Percentiles rank a stretch among this genome's conserved stretches.
phyloP scores from a whole-genome alignment of 2,797 vertebrate species.

The Australoheros facetus region DNA sequence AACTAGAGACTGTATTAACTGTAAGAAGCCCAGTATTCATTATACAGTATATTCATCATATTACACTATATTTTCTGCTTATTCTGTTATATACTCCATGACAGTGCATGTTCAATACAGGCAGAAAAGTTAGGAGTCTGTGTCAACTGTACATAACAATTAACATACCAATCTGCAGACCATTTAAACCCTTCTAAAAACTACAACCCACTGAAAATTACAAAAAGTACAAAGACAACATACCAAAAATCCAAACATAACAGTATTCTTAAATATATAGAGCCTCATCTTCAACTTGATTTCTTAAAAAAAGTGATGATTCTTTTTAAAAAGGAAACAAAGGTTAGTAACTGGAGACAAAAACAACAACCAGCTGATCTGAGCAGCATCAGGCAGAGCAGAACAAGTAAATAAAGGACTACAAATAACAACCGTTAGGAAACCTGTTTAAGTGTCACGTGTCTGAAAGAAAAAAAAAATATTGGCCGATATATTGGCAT shows the following conservation, averaged over 20 bases:
- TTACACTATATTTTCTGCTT: rapidly evolving
- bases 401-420: neutral
- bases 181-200: neutral
- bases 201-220: neutral
- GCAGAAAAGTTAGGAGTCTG: neutral
- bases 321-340: neutral
- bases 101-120: neutral
- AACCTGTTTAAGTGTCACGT: neutral
- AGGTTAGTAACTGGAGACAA: too few relatives aligned
- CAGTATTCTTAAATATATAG: neutral
- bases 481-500: neutral
- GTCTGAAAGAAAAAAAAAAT: neutral
- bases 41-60: rapidly evolving
- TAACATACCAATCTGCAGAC: neutral
- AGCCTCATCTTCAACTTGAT: neutral
- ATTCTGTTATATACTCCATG: neutral
- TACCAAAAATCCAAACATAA: neutral
- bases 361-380: neutral
- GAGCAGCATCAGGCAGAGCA: neutral
- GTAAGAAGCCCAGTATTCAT: neutral
- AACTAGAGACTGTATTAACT: neutral
- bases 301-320: neutral
- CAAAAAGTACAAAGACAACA: neutral
- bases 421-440: neutral
- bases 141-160: neutral